Evolutionary conservation across 2,113 vertebrate genomes (phyloP).

Genomic region (Probosciger aterrimus): DNA sequence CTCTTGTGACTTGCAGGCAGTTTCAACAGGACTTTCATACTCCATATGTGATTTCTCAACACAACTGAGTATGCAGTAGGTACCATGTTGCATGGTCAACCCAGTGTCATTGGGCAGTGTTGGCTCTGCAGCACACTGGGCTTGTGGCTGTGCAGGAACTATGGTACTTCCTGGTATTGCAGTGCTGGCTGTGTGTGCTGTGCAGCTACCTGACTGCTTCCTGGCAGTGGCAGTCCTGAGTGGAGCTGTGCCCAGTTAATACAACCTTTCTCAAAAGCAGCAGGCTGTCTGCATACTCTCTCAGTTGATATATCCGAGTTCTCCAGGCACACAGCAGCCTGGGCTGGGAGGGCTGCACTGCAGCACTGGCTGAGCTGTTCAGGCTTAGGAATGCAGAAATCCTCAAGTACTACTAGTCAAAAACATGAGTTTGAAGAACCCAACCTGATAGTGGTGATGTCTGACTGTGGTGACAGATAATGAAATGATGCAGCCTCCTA

Average conservation of each 20-base stretch:
- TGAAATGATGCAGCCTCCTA: neutral
- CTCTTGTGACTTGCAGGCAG: neutral
- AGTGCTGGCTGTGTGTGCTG: neutral
- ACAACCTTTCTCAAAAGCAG: neutral
- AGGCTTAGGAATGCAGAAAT: neutral
- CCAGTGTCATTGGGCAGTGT: neutral
- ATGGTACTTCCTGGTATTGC: rapidly evolving
- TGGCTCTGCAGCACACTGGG: neutral
- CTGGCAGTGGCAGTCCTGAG: neutral
- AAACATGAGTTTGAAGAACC: neutral
- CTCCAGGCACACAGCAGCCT: neutral
- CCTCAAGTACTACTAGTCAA: neutral
- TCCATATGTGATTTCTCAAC: neutral
- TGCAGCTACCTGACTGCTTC: neutral
- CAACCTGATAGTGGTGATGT: neutral
- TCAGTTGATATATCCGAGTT: rapidly evolving
- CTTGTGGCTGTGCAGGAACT: rapidly evolving
- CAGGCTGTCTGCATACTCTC: neutral
- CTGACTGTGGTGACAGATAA: neutral
- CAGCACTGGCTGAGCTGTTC: neutral
- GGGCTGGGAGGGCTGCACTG: neutral
- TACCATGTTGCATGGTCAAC: neutral
- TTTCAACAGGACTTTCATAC: neutral
- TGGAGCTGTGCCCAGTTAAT: neutral
- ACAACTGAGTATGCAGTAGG: neutral